Base-by-base conservation (phyloP, 2,888 invertebrate genomes). In the Chalcosyrphus nemorum region DNA sequence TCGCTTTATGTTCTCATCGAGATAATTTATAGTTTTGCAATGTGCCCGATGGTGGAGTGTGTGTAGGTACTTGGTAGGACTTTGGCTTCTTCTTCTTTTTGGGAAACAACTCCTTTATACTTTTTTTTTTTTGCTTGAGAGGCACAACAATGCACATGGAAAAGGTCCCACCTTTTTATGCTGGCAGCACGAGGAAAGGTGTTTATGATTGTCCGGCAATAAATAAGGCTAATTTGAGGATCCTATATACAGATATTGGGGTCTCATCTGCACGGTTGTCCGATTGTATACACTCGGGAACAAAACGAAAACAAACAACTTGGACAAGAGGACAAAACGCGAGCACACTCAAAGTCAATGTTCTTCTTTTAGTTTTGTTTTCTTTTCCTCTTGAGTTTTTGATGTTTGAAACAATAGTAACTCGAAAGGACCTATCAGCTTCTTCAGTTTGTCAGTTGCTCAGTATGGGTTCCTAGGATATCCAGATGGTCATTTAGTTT, bases 121-220 rank as follows among this genome's bases (percentile, higher is more conserved):
- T 66, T 57, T 41, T 66, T 54, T 74, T 59, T 2, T 72, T 29
- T 74, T 63, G 47, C 47, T 45, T 43, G 32, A 29, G 65, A 72
- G 29, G 35, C 13, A 81, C 71, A 82, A 82, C 81, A 80, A 80
- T 76, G 78, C 75, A 80, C 66, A 59, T 78, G 78, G n/a, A 76
- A 71, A 72, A 81, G 72, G 81, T 81, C 66, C 76, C 78, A 84
- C 78, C 75, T 84, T 52, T 84, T 52, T 65, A 54, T 54, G 61
- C 61, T 81, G 45, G 57, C 35, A 63, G 68, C 61, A 80, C 54
- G 65, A 59, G 63, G 43, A 86, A 86, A 86, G 86, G 86, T 86
- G 86, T 86, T 86, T 86, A 86, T 86, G 84, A 86, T 85, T 85
- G 85, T 81, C 81, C 85, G 71, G 85, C 81, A 84, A 84, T 86